Evolutionary conservation across 1,140 invertebrate genomes (phyloP).

Genomic region (Drosophila pandora): DNA sequence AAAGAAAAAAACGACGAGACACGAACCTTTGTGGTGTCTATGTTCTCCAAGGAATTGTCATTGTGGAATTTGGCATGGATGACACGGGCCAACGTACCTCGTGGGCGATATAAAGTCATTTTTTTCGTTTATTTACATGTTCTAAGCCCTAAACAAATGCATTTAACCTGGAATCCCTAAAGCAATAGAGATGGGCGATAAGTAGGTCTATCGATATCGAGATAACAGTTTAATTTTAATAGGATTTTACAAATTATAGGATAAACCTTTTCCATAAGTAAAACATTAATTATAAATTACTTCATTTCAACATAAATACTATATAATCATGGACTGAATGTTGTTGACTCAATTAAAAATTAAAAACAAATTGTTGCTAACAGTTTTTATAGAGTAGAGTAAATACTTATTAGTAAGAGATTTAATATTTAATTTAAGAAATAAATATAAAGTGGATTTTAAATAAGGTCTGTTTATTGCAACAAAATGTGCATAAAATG

Average conservation of each 20-base stretch:
- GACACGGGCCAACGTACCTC: conserved; percentile 86
- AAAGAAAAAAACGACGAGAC: background rate
- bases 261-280: too few species aligned
- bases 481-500: too few species aligned
- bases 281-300: too few species aligned
- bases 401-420: too few species aligned
- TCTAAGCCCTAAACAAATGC: conserved; percentile 1
- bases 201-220: background rate
- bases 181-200: conserved; percentile 1
- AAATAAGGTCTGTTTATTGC: too few species aligned
- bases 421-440: too few species aligned
- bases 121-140: conserved; percentile 40
- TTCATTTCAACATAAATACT: too few species aligned
- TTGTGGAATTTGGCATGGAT: conserved; percentile 87
- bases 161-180: conserved; percentile 9
- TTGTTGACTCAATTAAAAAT: too few species aligned
- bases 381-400: too few species aligned
- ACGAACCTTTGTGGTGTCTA: conserved; percentile 87
- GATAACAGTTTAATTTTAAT: background rate
- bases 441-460: too few species aligned
- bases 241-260: background rate
- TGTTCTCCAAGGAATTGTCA: conserved; percentile 86
- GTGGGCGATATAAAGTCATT: conserved; percentile 81
- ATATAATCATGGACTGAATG: too few species aligned
- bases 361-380: too few species aligned